Conservation (phyloP, 2,113 vertebrate species). For the Megalops atlanticus region DNA sequence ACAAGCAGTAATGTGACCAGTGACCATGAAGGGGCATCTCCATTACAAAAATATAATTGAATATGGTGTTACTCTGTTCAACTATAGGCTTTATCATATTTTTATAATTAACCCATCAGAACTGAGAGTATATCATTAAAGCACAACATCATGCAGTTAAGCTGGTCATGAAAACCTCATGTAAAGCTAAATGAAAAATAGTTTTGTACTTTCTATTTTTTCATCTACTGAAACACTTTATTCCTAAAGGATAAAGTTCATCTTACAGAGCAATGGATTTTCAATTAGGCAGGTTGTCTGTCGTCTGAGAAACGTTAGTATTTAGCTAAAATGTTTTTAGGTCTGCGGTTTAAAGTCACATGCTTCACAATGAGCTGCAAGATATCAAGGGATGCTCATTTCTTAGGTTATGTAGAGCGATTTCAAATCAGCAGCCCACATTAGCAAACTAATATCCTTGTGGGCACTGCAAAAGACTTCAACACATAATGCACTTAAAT, state of each 20-base stretch:
- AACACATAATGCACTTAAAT: background rate
- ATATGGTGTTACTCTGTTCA: background rate
- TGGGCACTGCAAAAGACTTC: background rate
- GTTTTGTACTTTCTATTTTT: background rate
- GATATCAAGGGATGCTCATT: background rate
- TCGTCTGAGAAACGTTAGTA: background rate
- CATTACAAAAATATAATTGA: background rate
- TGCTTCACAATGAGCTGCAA: background rate
- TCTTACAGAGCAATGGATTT: background rate
- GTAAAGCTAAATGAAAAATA: no score
- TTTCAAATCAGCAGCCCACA: background rate
- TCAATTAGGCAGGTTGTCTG: background rate
- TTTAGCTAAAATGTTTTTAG: background rate
- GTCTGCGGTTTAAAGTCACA: background rate
- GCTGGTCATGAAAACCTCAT: no score
- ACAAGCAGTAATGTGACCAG: background rate
- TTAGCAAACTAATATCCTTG: background rate
- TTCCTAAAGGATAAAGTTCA: background rate
- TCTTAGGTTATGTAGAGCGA: background rate
- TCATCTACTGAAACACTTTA: background rate
- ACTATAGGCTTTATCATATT: background rate
- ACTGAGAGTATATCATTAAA: background rate
- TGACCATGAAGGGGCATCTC: background rate
- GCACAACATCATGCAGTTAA: background rate
- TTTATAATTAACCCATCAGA: background rate